Evolutionary conservation across 1,140 invertebrate genomes (phyloP).

Genomic region (Atta cephalotes): DNA sequence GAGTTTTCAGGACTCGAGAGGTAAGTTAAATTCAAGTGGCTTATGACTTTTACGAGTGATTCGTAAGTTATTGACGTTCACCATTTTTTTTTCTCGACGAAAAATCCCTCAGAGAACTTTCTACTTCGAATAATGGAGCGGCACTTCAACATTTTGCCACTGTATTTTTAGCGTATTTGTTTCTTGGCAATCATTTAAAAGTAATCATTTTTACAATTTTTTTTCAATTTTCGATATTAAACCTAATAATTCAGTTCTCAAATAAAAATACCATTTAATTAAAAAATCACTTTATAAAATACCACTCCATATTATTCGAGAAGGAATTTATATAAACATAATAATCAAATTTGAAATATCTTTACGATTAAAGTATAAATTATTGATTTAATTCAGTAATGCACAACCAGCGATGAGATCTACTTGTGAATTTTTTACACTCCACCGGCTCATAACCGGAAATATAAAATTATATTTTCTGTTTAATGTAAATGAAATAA

Average conservation of each 20-base stretch:
- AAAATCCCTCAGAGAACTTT: neutral
- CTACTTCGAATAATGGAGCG: constrained; percentile 3
- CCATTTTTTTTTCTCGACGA: constrained; percentile 1
- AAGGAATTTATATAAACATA: neutral
- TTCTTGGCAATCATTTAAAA: neutral
- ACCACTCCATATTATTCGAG: neutral
- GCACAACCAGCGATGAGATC: no score
- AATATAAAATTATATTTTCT: no score
- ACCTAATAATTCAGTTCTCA: neutral
- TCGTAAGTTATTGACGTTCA: constrained; percentile 36
- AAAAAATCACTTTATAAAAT: neutral
- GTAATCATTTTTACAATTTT: neutral
- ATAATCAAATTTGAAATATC: neutral
- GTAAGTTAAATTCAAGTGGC: constrained; percentile 51
- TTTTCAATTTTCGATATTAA: neutral
- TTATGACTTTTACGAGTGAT: constrained; percentile 20
- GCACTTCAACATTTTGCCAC: neutral
- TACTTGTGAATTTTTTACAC: no score
- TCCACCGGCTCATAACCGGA: no score
- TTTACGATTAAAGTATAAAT: neutral
- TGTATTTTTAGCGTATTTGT: neutral
- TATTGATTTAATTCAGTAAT: neutral
- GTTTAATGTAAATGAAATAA: no score
- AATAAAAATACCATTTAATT: neutral
- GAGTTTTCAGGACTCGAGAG: constrained; percentile 6